phyloP scores from a whole-genome alignment of 1,140 invertebrate species.

The Andricus grossulariae region DNA sequence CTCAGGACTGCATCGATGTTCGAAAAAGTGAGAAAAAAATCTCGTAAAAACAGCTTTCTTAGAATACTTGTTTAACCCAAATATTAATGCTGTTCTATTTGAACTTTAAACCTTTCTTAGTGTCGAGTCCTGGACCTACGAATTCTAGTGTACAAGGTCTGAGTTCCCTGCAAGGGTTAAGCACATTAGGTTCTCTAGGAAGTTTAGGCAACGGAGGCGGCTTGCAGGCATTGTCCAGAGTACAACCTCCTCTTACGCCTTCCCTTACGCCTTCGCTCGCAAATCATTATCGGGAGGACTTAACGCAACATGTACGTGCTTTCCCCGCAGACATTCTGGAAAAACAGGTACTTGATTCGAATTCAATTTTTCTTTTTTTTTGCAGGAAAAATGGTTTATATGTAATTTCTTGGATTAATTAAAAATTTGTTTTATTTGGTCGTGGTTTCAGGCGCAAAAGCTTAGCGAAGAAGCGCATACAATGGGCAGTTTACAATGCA shows the following conservation, averaged over 20 bases:
- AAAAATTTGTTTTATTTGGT: background rate
- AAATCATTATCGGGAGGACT: constrained; percentile 93
- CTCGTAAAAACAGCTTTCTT: background rate
- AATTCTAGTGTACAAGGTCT: constrained; percentile 65
- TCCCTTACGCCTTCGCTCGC: constrained; percentile 91
- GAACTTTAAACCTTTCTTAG: constrained; percentile 53
- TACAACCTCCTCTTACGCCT: constrained; percentile 76
- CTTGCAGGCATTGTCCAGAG: constrained; percentile 74
- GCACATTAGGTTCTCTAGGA: constrained; percentile 72
- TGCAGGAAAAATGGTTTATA: too few species aligned
- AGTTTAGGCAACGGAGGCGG: constrained; percentile 74
- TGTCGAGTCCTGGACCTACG: constrained; percentile 72
- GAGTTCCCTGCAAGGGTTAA: constrained; percentile 57
- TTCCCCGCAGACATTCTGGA: constrained; percentile 95
- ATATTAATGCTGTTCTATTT: constrained; percentile 11
- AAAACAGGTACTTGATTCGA: constrained; percentile 85
- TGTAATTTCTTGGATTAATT: background rate
- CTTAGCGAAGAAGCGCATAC: constrained; percentile 89
- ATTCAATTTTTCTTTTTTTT: too few species aligned
- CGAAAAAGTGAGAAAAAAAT: constrained; percentile 74
- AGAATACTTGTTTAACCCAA: constrained; percentile 6
- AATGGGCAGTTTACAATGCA: constrained; percentile 91
- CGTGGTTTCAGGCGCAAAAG: constrained; percentile 84
- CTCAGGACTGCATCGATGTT: constrained; percentile 79
- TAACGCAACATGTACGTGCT: constrained; percentile 92